These are phyloP conservation scores for Peromyscus melanophrys DNA, from an alignment of 2,797 vertebrate genomes.

Conservation along the genomic window DNA sequence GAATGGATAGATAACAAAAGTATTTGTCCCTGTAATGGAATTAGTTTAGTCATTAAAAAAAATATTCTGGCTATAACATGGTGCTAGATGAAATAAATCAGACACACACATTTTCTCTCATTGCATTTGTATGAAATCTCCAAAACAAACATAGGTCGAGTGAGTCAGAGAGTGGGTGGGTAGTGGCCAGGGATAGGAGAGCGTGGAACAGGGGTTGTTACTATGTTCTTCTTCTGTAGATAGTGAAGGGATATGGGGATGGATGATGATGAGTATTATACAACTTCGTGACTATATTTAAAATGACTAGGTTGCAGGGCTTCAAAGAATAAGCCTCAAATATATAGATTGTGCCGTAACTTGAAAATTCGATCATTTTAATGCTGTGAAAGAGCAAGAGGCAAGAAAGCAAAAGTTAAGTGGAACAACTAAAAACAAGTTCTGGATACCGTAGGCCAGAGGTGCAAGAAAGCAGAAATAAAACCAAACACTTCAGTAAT, in stretches of 20 bases:
- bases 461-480: background rate
- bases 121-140: background rate
- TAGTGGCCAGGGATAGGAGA: background rate
- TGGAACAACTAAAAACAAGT: background rate
- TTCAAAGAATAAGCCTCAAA: background rate
- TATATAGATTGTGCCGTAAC: background rate
- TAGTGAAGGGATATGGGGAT: background rate
- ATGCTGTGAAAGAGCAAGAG: background rate
- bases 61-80: background rate
- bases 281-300: background rate
- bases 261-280: background rate
- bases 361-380: background rate
- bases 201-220: background rate
- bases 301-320: background rate
- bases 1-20: slow-evolving; percentile 15
- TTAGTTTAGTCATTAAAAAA: background rate
- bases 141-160: background rate
- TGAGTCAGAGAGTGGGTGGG: background rate
- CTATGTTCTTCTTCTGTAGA: background rate
- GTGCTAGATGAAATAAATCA: background rate
- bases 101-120: background rate
- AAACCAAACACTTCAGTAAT: background rate
- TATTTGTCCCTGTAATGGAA: background rate
- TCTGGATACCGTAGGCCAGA: background rate
- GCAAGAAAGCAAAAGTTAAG: background rate